phyloP scores from a whole-genome alignment of 2,113 vertebrate genomes.

The Petromus typicus region DNA sequence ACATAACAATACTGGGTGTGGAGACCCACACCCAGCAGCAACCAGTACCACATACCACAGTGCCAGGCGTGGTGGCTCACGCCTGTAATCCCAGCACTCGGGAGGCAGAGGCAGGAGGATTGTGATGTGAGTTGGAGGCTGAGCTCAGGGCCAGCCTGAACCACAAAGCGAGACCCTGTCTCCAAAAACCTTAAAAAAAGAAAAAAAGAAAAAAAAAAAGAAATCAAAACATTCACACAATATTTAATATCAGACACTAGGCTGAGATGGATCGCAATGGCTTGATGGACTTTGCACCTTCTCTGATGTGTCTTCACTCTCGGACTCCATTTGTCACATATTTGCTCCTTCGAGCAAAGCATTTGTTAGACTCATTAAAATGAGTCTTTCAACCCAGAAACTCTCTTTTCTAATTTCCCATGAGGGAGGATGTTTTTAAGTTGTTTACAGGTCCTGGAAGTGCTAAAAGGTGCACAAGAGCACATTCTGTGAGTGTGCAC shows the following conservation, averaged over 20 bases:
- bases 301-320: conserved; percentile 3
- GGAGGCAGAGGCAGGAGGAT: too few species aligned
- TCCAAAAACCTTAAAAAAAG: too few species aligned
- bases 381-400: conserved; percentile 22
- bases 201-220: too few species aligned
- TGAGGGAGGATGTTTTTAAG: conserved; percentile 21
- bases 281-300: background rate
- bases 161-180: too few species aligned
- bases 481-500: background rate
- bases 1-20: too few species aligned
- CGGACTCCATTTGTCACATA: background rate
- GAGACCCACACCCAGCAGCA: too few species aligned
- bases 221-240: background rate
- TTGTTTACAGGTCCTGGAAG: background rate
- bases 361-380: conserved; percentile 40
- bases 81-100: too few species aligned
- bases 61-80: too few species aligned
- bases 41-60: too few species aligned
- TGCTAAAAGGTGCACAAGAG: conserved; percentile 14
- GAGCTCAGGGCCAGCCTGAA: too few species aligned
- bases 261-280: background rate
- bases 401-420: conserved; percentile 25
- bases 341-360: conserved; percentile 4
- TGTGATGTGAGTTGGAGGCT: too few species aligned
- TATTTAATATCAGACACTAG: conserved; percentile 28